Conservation (phyloP, 2,888 invertebrate genomes). For the Capitulum mitella region DNA sequence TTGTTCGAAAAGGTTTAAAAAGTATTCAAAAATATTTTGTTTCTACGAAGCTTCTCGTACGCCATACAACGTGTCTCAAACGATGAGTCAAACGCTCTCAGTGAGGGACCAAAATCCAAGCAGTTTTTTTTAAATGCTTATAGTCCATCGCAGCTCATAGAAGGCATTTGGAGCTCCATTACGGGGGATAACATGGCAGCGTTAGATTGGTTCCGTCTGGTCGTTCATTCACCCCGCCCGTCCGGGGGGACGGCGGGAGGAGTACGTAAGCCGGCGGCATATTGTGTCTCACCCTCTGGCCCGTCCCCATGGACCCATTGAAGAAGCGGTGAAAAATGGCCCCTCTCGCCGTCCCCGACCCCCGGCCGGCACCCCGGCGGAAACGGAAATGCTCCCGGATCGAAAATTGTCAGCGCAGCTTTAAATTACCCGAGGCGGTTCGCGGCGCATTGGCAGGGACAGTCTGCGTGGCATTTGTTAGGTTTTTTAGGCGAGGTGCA, state of each 20-base stretch:
- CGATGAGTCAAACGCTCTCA: no score
- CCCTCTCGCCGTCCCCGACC: background rate
- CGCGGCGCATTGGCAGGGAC: background rate
- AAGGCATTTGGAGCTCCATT: no score
- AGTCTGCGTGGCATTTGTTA: background rate
- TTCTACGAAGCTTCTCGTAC: no score
- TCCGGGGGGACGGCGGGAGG: background rate
- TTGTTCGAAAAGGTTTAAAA: no score
- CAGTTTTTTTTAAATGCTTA: no score
- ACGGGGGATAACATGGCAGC: no score
- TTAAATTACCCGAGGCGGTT: background rate
- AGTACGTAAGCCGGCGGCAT: background rate
- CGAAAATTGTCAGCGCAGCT: background rate
- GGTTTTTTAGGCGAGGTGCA: no score
- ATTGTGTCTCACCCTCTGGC: background rate
- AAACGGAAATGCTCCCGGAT: background rate
- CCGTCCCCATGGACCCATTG: slow-evolving; percentile 7
- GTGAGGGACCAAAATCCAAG: no score
- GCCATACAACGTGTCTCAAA: no score
- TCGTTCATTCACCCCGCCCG: background rate
- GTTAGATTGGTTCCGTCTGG: background rate
- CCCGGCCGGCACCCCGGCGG: background rate
- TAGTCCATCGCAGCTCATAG: no score
- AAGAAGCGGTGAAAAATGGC: background rate
- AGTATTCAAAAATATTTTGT: no score